Evolutionary conservation across 2,888 invertebrate genomes (phyloP), one percentile per base, ranked within the genome.

Genomic region (Frankliniella intonsa): DNA sequence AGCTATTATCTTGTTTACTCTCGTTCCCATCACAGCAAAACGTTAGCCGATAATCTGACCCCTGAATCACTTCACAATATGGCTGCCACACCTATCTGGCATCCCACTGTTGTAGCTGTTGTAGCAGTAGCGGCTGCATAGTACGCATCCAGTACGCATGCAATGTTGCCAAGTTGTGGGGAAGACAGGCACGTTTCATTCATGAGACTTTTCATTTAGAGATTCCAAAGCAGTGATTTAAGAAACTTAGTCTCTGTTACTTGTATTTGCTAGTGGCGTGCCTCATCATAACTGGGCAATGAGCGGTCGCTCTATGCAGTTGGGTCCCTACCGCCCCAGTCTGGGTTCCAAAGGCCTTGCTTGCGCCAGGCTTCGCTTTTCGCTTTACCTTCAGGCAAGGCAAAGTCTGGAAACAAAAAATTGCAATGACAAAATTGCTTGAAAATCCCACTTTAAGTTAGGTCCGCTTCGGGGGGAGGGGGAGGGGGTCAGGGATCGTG

Each of bases 41-140:
- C 69, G 69, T 76, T 76, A 10, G 69, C 69, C 69, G 69, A 76
- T 76, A 25, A 76, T 76, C 69, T 76, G 69, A 76, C 69, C 69
- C 69, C 69, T 76, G 69, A 76, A 76, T 76, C 69, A 76, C 69
- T 55, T 83, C 85, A 85, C 86, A 86, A 86, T 86, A 86, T 86
- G 86, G 86, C 86, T 86, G 86, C 86, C 86, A 86, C 86, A 86
- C 86, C 86, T 86, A 76, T 76, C 69, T 22, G 62, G 62, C 62
- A 38, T 38, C 38, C 38, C 38, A 38, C 38, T 55, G 55, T 19
- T 55, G 55, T 55, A 55, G 55, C 14, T 14, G 55, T 55, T 55
- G 55, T 55, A 55, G 55, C 55, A 55, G 55, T 17, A 55, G 55
- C 12, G 19, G 14, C 55, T 55, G 55, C 55, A 55, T 55, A 55